These are phyloP conservation scores for Mythimna lalbum DNA, from an alignment of 2,888 invertebrate species.

Conservation along the genomic window DNA sequence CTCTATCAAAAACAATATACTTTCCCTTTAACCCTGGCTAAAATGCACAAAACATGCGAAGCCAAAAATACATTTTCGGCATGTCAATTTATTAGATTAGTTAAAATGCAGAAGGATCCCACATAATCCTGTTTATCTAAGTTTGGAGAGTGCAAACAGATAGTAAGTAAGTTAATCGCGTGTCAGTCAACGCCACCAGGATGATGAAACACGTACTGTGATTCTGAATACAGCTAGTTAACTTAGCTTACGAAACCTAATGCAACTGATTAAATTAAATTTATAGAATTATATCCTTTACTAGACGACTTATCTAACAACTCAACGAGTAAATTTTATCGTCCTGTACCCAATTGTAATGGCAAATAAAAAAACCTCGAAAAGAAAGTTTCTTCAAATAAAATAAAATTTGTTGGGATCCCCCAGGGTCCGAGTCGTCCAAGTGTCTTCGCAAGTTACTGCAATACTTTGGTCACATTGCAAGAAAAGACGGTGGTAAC, in stretches of 20 bases:
- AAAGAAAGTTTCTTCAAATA: too few relatives aligned
- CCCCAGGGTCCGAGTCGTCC: too few relatives aligned
- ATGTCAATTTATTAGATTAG: neutral
- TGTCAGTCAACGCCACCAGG: slow-evolving; percentile 31
- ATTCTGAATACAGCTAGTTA: slow-evolving; percentile 47
- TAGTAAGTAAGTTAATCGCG: slow-evolving; percentile 33
- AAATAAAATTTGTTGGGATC: neutral
- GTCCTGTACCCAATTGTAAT: neutral
- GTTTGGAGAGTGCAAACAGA: slow-evolving; percentile 25
- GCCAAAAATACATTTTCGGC: neutral
- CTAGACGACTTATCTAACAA: neutral
- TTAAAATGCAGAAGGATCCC: neutral
- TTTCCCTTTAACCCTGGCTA: too few relatives aligned
- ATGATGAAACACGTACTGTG: slow-evolving; percentile 28
- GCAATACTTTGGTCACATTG: too few relatives aligned
- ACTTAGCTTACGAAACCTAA: slow-evolving; percentile 11
- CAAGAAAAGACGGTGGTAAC: too few relatives aligned
- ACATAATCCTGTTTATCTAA: slow-evolving; percentile 2
- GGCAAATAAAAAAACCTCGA: neutral
- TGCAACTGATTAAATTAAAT: too few relatives aligned
- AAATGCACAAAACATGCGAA: too few relatives aligned
- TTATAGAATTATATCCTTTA: neutral
- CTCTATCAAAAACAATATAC: too few relatives aligned
- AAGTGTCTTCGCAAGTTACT: too few relatives aligned
- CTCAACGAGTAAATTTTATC: neutral